Percentiles rank a stretch among this genome's conserved stretches.
Conservation (phyloP, 2,113 vertebrate genomes). For the Pardalotus punctatus region DNA sequence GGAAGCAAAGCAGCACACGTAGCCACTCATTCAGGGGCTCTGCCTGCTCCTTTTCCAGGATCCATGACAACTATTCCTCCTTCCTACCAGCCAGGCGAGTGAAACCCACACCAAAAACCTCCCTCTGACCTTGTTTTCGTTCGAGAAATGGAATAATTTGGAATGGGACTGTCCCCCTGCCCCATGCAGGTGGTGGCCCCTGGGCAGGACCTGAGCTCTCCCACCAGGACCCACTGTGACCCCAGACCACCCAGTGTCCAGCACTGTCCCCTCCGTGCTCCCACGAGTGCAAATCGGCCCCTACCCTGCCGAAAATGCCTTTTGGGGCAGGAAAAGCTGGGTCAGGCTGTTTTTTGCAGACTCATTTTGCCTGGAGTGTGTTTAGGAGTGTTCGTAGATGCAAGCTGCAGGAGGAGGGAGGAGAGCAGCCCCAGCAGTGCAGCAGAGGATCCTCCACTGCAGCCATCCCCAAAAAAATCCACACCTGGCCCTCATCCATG, state of each 20-base stretch:
- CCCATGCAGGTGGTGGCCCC: neutral
- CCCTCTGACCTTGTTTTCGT: neutral
- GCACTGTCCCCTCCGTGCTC: fast-evolving
- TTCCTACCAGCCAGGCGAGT: neutral
- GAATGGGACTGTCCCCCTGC: neutral
- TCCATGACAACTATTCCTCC: neutral
- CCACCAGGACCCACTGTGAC: neutral
- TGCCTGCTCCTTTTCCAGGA: neutral
- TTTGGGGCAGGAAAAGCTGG: neutral
- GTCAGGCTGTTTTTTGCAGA: neutral
- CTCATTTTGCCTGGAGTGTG: neutral
- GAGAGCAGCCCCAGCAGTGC: neutral
- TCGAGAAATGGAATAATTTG: neutral
- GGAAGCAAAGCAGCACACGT: neutral
- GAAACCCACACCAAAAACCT: neutral
- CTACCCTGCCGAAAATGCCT: neutral
- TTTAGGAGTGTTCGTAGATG: fast-evolving
- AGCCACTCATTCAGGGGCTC: neutral
- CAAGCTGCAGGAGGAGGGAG: neutral
- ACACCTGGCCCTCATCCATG: neutral
- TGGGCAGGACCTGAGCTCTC: neutral
- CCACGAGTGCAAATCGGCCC: fast-evolving
- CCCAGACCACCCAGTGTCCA: neutral
- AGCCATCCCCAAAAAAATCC: neutral
- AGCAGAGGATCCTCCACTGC: neutral